A percentile compares a stretch with the other conserved stretches of the same genome.
Conservation (phyloP, 2,888 invertebrate genomes). For the Poecilus cupreus region DNA sequence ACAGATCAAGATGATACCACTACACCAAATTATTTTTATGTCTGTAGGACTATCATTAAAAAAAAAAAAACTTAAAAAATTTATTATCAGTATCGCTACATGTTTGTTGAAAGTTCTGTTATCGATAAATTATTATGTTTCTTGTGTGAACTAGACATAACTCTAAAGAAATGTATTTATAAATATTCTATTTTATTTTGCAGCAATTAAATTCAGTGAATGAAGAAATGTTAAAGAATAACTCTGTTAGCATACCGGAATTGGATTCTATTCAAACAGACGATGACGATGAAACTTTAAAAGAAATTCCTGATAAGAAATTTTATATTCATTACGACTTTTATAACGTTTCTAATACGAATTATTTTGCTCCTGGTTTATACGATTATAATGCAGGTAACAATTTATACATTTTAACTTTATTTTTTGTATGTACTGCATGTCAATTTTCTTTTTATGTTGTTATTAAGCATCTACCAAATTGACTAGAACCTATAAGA, state of each 20-base stretch:
- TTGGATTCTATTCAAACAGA: constrained; percentile 78
- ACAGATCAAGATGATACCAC: too few relatives aligned
- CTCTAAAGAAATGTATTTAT: neutral
- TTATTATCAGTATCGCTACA: too few relatives aligned
- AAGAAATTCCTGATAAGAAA: constrained; percentile 83
- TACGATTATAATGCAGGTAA: constrained; percentile 85
- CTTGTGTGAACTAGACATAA: too few relatives aligned
- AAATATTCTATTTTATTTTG: constrained; percentile 63
- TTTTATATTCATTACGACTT: constrained; percentile 93
- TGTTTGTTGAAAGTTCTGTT: too few relatives aligned
- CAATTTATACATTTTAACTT: neutral
- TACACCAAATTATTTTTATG: too few relatives aligned
- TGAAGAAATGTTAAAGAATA: constrained; percentile 79
- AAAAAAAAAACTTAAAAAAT: too few relatives aligned
- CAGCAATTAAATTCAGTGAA: constrained; percentile 89
- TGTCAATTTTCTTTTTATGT: too few relatives aligned
- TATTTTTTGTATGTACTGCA: too few relatives aligned
- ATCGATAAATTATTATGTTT: too few relatives aligned
- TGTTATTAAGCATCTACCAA: too few relatives aligned
- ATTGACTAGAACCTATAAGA: too few relatives aligned
- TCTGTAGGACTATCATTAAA: too few relatives aligned
- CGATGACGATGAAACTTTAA: constrained; percentile 79
- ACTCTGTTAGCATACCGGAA: constrained; percentile 80
- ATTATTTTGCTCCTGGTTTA: constrained; percentile 83
- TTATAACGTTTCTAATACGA: constrained; percentile 87